Conservation (phyloP, 2,113 vertebrate species). For the Pithys albifrons region DNA sequence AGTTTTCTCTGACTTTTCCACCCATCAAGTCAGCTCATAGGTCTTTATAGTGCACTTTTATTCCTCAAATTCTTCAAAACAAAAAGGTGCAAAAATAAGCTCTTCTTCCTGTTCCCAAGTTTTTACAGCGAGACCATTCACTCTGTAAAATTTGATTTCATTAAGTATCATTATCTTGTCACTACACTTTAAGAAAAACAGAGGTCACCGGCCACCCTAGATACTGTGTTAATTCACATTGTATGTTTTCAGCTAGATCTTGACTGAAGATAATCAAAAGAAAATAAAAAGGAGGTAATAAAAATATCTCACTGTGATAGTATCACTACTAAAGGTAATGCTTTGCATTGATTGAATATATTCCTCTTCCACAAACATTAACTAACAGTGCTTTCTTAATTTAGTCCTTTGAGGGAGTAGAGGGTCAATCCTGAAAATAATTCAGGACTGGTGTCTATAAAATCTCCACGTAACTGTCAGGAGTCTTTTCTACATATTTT, state of each 20-base stretch:
- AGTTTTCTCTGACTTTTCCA: neutral
- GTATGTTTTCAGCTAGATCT: neutral
- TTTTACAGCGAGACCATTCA: neutral
- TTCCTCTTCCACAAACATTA: neutral
- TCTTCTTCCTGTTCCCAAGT: neutral
- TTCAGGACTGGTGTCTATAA: neutral
- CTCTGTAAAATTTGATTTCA: neutral
- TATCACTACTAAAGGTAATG: neutral
- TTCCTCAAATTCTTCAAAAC: neutral
- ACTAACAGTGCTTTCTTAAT: neutral
- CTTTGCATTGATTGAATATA: neutral
- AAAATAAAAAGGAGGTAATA: neutral
- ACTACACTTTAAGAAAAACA: neutral
- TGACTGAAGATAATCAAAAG: neutral
- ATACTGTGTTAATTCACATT: neutral
- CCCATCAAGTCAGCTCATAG: neutral
- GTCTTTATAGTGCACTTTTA: neutral
- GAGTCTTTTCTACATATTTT: neutral
- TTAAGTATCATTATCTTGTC: neutral
- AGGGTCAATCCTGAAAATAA: neutral
- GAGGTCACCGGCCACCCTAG: neutral
- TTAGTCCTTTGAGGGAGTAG: neutral
- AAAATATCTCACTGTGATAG: neutral
- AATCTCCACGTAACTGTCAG: neutral
- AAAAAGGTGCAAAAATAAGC: neutral